A percentile compares a stretch with the other conserved stretches of the same genome.
phyloP scores from a whole-genome alignment of 1,140 invertebrate species.

The Nephotettix cincticeps region DNA sequence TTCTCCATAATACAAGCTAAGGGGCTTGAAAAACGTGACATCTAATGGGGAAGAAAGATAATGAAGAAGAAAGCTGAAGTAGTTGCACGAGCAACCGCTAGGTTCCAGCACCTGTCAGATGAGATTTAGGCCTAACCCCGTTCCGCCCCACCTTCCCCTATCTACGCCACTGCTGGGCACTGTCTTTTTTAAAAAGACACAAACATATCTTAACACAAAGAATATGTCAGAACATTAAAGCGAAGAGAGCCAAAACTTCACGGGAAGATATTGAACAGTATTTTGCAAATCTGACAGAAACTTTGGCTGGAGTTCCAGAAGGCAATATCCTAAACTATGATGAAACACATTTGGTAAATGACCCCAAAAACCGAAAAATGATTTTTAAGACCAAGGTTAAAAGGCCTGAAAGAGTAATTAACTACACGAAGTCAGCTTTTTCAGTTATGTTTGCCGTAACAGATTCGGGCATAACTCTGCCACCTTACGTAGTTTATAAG shows the following conservation, averaged over 20 bases:
- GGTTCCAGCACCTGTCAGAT: too few species aligned
- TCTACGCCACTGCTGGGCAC: not conserved
- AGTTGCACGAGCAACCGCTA: too few species aligned
- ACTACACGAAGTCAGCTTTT: constrained; percentile 21
- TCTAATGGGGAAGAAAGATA: too few species aligned
- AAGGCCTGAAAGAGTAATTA: constrained; percentile 30
- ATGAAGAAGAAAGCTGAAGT: too few species aligned
- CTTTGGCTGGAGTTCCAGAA: constrained; percentile 41
- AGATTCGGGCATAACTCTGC: constrained; percentile 36
- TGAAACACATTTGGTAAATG: constrained; percentile 47
- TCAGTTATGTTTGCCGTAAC: constrained; percentile 33
- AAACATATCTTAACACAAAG: not conserved
- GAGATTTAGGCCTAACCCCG: too few species aligned
- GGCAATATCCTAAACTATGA: constrained; percentile 47
- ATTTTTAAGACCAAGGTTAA: constrained; percentile 30
- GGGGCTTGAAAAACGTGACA: constrained; percentile 39
- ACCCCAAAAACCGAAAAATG: constrained; percentile 41
- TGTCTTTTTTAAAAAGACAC: constrained; percentile 13
- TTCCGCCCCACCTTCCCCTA: too few species aligned
- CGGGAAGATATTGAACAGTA: constrained; percentile 34
- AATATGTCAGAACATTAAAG: not conserved
- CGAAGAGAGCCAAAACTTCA: constrained; percentile 13
- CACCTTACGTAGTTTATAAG: constrained; percentile 46
- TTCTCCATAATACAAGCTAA: constrained; percentile 33
- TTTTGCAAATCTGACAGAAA: constrained; percentile 40